Conservation (phyloP, 2,797 vertebrate species). For the Rachycentron canadum region DNA sequence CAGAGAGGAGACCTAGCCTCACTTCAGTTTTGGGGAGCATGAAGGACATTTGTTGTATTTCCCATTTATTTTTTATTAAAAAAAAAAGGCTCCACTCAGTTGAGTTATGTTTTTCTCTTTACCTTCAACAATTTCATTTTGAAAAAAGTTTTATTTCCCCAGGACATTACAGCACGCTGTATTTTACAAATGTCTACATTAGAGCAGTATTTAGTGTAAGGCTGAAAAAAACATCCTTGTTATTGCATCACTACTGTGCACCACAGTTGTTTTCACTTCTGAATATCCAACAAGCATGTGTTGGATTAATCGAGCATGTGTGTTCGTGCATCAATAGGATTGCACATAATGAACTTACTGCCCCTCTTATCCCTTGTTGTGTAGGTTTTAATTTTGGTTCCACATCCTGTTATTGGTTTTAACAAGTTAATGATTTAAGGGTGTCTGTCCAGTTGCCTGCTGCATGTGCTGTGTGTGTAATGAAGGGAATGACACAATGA, state of each 20-base stretch:
- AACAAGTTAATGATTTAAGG: constrained; percentile 58
- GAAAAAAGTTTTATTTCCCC: background rate
- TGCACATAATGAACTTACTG: constrained; percentile 69
- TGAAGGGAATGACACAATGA: constrained; percentile 57
- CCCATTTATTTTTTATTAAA: constrained; percentile 8
- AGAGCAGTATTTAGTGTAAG: background rate
- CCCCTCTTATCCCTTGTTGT: constrained; percentile 52
- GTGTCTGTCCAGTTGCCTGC: constrained; percentile 42
- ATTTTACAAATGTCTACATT: background rate
- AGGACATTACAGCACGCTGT: background rate
- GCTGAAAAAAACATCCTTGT: background rate
- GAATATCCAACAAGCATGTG: constrained; percentile 39
- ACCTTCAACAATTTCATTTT: background rate
- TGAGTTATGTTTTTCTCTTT: constrained; percentile 15
- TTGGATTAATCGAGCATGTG: constrained; percentile 63
- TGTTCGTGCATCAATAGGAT: constrained; percentile 66
- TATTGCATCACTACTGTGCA: constrained; percentile 19
- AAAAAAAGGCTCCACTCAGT: background rate
- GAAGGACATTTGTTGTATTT: constrained; percentile 34
- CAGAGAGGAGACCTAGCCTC: constrained; percentile 63
- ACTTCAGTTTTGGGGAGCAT: constrained; percentile 48
- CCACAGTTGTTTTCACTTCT: constrained; percentile 49
- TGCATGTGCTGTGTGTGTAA: constrained; percentile 10
- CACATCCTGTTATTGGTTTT: constrained; percentile 45
- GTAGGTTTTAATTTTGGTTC: constrained; percentile 53